Evolutionary conservation across 2,113 vertebrate species (phyloP), one percentile per base, ranked within the genome.

Genomic region (Romanogobio albipinnatus): DNA sequence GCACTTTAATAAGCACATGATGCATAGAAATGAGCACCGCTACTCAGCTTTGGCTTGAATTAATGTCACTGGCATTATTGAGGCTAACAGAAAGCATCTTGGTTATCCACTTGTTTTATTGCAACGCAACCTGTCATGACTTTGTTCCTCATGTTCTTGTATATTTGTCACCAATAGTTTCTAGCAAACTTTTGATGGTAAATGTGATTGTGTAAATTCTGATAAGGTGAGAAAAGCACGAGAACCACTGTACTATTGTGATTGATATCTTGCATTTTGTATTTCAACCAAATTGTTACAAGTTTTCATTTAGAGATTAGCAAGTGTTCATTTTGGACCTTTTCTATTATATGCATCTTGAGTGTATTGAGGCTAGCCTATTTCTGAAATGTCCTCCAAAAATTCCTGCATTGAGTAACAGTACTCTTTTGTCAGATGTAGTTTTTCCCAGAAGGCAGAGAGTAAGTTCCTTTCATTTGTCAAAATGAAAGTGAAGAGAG

Each of bases 1-100:
- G 77, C 95, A 92, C 79, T 94, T 93, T 87, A 88, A 84, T 47
- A 87, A 86, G 84, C 24, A 85, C n/a, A 66, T 3, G 39, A 36
- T 53, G 24, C 56, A 76, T 2, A 53, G n/a, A 14, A 39, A 33
- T 13, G 13, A 64, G 11, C 36, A 8, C 26, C 51, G 13, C 83
- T 84, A 49, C 76, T 78, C 45, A 33, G 45, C 64, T 49, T 82
- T 49, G 26, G 64, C 26, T 59, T 85, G 45, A 87, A 58, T 83
- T 19, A 61, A 73, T 10, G 43, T 22, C 17, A 22, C 6, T 56
- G 19, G 36, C 33, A 11, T 10, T 36, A 5, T 70, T 70, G 5
- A 43, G 4, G 36, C 19, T 43, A 43, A 33, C 22, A 68, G 8
- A 43, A 70, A 22, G 9, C 5, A 58, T 58, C 17, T 58, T 22